Base-by-base conservation (phyloP, 2,797 vertebrate genomes). In the Microtus obscurus region DNA sequence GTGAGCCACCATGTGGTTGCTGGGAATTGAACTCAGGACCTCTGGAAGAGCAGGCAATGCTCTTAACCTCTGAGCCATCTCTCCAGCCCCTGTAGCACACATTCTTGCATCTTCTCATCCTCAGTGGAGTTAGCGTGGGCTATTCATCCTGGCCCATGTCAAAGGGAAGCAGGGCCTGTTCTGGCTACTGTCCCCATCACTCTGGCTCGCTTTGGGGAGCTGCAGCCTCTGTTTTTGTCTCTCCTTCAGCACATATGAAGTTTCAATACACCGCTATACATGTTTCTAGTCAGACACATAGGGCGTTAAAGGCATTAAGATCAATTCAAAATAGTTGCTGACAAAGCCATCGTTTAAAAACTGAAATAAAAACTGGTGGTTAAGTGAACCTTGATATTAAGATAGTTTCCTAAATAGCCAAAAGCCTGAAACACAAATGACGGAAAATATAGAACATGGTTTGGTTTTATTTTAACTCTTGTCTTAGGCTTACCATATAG, bases 1-100 rank as follows among this genome's bases (percentile, higher is more conserved):
- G n/a, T n/a, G n/a, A n/a, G n/a, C n/a, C n/a, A n/a, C n/a, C n/a
- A n/a, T n/a, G n/a, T n/a, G n/a, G n/a, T n/a, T n/a, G n/a, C n/a
- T n/a, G n/a, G n/a, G n/a, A n/a, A n/a, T n/a, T n/a, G n/a, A n/a
- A n/a, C n/a, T n/a, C n/a, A n/a, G n/a, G n/a, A n/a, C n/a, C n/a
- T n/a, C n/a, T n/a, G n/a, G n/a, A n/a, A n/a, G n/a, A n/a, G n/a
- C n/a, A n/a, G n/a, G n/a, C n/a, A n/a, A n/a, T n/a, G n/a, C n/a
- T n/a, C n/a, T n/a, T n/a, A n/a, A n/a, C n/a, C n/a, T n/a, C n/a
- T n/a, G n/a, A n/a, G n/a, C n/a, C n/a, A n/a, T n/a, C n/a, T n/a
- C n/a, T n/a, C n/a, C n/a, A n/a, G n/a, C n/a, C n/a, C n/a, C 19
- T 13, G 31, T 12, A 10, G 3, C 4, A 2, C 12, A 7, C 29